Evolutionary conservation across 2,888 invertebrate species (phyloP).

Genomic region (Eilema caniola): DNA sequence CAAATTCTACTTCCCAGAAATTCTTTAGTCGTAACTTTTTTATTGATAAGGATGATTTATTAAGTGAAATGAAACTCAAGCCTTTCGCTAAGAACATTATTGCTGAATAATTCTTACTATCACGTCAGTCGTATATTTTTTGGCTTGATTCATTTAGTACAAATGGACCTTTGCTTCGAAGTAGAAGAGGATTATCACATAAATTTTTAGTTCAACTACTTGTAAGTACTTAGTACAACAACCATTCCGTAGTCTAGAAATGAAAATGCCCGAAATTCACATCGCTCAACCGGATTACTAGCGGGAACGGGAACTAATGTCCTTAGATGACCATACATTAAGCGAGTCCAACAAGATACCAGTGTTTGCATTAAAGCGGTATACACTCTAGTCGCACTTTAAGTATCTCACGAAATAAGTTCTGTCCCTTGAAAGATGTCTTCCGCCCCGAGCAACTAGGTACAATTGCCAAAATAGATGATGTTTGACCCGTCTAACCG

Average conservation of each 20-base stretch:
- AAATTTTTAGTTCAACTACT: too few species aligned
- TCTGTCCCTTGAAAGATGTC: too few species aligned
- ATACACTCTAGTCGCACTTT: background rate
- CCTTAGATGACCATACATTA: background rate
- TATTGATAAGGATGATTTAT: background rate
- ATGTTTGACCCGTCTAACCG: background rate
- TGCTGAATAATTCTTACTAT: too few species aligned
- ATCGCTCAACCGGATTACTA: background rate
- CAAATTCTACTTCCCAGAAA: background rate
- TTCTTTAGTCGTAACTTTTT: background rate
- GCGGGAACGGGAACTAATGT: background rate
- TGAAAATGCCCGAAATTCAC: background rate
- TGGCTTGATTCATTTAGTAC: too few species aligned
- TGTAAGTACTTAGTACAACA: background rate
- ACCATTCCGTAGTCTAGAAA: background rate
- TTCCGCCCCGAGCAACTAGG: too few species aligned
- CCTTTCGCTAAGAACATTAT: background rate
- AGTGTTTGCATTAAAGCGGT: background rate
- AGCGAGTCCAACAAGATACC: background rate
- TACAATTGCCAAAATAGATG: background rate
- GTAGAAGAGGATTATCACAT: too few species aligned
- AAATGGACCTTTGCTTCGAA: too few species aligned
- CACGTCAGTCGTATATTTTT: too few species aligned
- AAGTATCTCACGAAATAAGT: background rate
- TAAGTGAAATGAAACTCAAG: background rate